Conservation (phyloP, 1,140 invertebrate species). For the Penaeus chinensis region DNA sequence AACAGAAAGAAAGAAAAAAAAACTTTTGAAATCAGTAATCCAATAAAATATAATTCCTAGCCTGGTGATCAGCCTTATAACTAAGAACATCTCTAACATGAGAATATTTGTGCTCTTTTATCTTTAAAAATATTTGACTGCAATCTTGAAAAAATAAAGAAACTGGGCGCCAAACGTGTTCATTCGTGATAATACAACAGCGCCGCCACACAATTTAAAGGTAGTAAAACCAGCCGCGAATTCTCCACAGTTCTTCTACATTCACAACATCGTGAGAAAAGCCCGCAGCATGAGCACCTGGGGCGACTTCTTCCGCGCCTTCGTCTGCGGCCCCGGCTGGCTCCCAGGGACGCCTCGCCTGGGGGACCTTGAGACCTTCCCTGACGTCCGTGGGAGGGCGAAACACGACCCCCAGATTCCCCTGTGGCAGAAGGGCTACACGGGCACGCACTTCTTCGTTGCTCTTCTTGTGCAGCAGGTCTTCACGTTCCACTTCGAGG, state of each 20-base stretch:
- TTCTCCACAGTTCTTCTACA: constrained; percentile 35
- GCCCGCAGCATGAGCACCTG: constrained; percentile 41
- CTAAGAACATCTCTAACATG: no score
- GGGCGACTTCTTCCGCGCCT: constrained; percentile 38
- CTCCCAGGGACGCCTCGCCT: constrained; percentile 43
- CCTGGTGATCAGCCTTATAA: no score
- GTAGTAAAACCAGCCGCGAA: no score
- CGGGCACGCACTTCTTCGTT: constrained; percentile 77
- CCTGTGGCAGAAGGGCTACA: constrained; percentile 77
- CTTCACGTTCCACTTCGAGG: constrained; percentile 21
- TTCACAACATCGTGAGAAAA: constrained; percentile 24
- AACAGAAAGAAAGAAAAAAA: no score
- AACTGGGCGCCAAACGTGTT: no score
- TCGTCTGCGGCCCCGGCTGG: constrained; percentile 58
- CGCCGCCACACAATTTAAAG: no score
- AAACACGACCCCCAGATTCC: constrained; percentile 79
- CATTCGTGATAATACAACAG: no score
- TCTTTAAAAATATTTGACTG: no score
- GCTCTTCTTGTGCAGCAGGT: constrained; percentile 68
- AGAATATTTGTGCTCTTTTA: no score
- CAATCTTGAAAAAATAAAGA: no score
- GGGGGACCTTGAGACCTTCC: constrained; percentile 64
- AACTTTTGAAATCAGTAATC: no score
- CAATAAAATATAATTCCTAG: no score
- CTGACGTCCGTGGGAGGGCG: constrained; percentile 65